Conservation (phyloP, 2,888 invertebrate genomes). For the Nomada goodeniana region DNA sequence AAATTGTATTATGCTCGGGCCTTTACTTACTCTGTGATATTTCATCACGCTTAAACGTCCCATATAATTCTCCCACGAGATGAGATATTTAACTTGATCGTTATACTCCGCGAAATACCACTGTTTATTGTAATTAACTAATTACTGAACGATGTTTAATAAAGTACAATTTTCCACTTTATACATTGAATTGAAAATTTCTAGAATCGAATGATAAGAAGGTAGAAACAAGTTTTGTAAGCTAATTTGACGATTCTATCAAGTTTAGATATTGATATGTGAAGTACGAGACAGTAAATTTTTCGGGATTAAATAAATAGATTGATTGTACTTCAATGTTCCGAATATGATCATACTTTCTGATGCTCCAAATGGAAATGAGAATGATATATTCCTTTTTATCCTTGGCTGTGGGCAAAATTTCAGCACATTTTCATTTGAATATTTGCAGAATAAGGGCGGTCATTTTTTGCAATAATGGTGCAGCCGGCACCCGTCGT, state of each 20-base stretch:
- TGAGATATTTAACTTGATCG: too few relatives aligned
- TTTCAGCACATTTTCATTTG: neutral
- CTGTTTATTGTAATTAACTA: too few relatives aligned
- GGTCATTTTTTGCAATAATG: neutral
- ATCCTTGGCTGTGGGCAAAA: neutral
- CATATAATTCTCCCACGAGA: too few relatives aligned
- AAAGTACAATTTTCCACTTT: too few relatives aligned
- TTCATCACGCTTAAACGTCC: neutral
- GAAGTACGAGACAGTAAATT: neutral
- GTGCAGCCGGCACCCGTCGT: conserved; percentile 1
- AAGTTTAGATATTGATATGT: neutral
- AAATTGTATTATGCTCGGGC: neutral
- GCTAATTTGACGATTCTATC: neutral
- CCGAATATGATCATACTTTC: neutral
- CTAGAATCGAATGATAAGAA: too few relatives aligned
- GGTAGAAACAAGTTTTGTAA: too few relatives aligned
- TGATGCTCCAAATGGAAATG: neutral
- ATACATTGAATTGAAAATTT: too few relatives aligned
- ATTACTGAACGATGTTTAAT: too few relatives aligned
- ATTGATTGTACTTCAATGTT: neutral
- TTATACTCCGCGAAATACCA: too few relatives aligned
- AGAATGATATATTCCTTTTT: neutral
- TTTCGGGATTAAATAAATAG: neutral
- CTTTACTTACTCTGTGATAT: neutral
- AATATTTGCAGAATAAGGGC: neutral